phyloP scores from a whole-genome alignment of 2,888 invertebrate species.

The Alentia gelatinosa region DNA sequence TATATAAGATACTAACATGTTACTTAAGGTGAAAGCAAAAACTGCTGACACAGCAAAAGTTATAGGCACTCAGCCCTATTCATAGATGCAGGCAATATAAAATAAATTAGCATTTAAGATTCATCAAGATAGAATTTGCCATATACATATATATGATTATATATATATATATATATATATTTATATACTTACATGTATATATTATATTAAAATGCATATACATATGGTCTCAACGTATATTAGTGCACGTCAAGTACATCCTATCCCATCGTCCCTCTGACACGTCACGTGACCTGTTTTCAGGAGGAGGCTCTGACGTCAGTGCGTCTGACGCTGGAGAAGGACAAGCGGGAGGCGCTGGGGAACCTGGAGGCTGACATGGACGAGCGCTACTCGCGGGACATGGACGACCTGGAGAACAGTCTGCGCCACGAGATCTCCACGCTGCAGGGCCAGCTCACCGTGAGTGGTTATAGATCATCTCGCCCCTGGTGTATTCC shows the following conservation, averaged over 20 bases:
- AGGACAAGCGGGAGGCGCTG: conserved; percentile 57
- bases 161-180: too few relatives aligned
- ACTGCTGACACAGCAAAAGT: too few relatives aligned
- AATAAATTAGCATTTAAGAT: too few relatives aligned
- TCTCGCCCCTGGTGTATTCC: too few relatives aligned
- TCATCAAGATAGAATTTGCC: too few relatives aligned
- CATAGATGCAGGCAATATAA: too few relatives aligned
- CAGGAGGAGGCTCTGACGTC: conserved; percentile 56
- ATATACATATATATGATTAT: too few relatives aligned
- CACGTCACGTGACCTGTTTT: not conserved
- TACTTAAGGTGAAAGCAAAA: too few relatives aligned
- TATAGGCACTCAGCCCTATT: too few relatives aligned
- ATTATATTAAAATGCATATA: too few relatives aligned
- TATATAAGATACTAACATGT: too few relatives aligned
- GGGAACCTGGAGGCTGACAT: conserved; percentile 68
- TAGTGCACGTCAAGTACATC: not conserved
- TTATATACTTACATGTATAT: too few relatives aligned
- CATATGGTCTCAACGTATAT: not conserved
- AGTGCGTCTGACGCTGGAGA: conserved; percentile 25
- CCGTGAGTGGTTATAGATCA: conserved; percentile 54
- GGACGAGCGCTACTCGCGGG: conserved; percentile 63
- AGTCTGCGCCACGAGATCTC: conserved; percentile 37
- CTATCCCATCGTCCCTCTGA: not conserved
- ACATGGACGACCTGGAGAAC: conserved; percentile 55
- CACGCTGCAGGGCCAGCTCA: conserved; percentile 57